Base-by-base conservation (phyloP, 1,140 invertebrate genomes). In the Listronotus bonariensis region DNA sequence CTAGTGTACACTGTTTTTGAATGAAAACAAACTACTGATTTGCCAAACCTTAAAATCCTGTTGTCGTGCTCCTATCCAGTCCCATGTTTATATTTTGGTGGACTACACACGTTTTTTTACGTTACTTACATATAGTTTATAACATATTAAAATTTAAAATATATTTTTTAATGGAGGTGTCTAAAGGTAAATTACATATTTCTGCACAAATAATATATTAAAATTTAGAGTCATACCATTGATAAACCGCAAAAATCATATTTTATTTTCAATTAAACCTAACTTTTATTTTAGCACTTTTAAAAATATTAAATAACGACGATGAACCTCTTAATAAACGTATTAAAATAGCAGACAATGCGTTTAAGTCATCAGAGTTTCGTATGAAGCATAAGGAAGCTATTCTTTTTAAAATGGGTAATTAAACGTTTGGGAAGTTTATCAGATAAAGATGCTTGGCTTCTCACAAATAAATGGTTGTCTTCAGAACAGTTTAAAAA, bases 261-360 rank as follows among this genome's bases (percentile, higher is more conserved):
- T 26, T 26, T 26, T 26, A 26, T 26, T 26, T 26, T 1, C 5
- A 26, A 3, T 26, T 26, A 5, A 26, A 26, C 20, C 20, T 26
- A 26, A 26, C 20, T 26, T 36, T 53, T 48, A 46, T 74, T 74
- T 55, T 36, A 72, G 71, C 66, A 36, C 56, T 73, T 41, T 62
- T 71, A 62, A 55, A 58, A 38, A 11, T 69, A 4, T 64, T 76
- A 26, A 56, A 71, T 48, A 48, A 71, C 49, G 31, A 51, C 40
- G 67, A 71, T 20, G 71, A 73, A 64, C 73, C 74, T 1, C 46
- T 76, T 48, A 11, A 46, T 32, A 76, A 76, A 68, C 56, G 72
- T 15, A 55, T 76, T 17, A 72, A 70, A 68, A 59, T 76, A 31
- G 75, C 75, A 1, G 65, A 73, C 49, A 68, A 68, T 64, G 72